phyloP scores from a whole-genome alignment of 2,797 vertebrate genomes.

The Onychomys arenicola region DNA sequence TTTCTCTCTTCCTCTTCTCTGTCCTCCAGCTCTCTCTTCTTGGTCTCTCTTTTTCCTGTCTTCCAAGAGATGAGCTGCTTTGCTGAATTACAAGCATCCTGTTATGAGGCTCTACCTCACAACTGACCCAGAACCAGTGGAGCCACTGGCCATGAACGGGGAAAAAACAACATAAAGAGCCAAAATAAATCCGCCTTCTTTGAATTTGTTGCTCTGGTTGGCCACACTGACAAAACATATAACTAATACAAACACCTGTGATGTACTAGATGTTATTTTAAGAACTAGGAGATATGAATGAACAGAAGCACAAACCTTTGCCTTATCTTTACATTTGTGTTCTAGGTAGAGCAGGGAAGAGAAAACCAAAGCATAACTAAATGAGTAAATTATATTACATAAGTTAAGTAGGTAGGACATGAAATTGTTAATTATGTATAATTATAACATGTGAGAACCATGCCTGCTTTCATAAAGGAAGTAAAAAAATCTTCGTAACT shows the following conservation, averaged over 20 bases:
- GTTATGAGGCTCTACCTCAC: neutral
- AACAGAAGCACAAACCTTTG: neutral
- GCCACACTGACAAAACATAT: neutral
- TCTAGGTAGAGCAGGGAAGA: neutral
- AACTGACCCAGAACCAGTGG: neutral
- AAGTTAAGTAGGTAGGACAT: neutral
- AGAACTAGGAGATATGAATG: neutral
- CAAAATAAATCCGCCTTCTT: neutral
- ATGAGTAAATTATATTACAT: neutral
- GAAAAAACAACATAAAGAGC: neutral
- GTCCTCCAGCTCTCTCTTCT: neutral
- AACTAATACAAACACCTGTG: neutral
- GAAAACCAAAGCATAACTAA: conserved; percentile 17
- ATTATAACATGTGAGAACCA: neutral
- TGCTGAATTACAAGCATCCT: neutral
- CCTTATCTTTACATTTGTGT: neutral
- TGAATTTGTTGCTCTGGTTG: neutral
- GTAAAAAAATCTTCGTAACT: neutral
- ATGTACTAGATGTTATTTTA: neutral
- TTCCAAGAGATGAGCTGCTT: neutral
- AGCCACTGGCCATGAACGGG: neutral
- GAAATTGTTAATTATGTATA: conserved; percentile 33
- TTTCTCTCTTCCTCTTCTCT: neutral
- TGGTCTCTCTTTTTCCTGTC: neutral
- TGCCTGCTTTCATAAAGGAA: neutral